These are phyloP conservation scores for Cataglyphis albicans DNA, from an alignment of 2,888 invertebrate species.

Conservation along the genomic window DNA sequence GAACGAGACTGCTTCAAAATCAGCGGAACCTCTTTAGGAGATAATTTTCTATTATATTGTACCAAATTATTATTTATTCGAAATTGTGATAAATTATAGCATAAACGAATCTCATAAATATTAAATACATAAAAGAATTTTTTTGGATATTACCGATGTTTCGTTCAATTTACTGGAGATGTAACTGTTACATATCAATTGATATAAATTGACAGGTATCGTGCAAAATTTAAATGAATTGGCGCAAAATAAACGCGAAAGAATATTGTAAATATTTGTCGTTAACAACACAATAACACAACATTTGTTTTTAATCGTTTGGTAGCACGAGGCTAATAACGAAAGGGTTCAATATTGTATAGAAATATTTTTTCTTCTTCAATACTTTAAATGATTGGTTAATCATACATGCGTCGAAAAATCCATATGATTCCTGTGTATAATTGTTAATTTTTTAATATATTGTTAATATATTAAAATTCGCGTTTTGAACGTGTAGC, in stretches of 20 bases:
- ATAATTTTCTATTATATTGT: neutral
- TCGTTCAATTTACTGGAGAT: neutral
- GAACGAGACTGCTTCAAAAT: neutral
- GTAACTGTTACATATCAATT: constrained; percentile 23
- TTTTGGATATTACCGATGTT: constrained; percentile 9
- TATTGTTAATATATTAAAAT: too few species aligned
- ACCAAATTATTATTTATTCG: neutral
- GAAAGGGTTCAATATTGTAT: constrained; percentile 37
- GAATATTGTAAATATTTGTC: constrained; percentile 49
- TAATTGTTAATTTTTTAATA: constrained; percentile 25
- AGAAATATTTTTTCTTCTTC: constrained; percentile 20
- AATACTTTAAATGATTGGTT: constrained; percentile 35
- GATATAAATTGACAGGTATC: constrained; percentile 47
- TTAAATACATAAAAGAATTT: neutral
- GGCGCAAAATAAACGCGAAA: constrained; percentile 41
- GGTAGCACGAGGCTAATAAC: neutral
- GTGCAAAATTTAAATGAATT: constrained; percentile 32
- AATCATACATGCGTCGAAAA: constrained; percentile 29
- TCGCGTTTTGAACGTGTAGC: neutral
- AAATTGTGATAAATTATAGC: constrained; percentile 21
- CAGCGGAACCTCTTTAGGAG: neutral
- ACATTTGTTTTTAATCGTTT: constrained; percentile 49
- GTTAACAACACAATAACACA: constrained; percentile 18
- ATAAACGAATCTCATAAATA: neutral
- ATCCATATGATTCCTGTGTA: neutral